Conservation (phyloP, 2,797 vertebrate species). For the Aeoliscus strigatus region DNA sequence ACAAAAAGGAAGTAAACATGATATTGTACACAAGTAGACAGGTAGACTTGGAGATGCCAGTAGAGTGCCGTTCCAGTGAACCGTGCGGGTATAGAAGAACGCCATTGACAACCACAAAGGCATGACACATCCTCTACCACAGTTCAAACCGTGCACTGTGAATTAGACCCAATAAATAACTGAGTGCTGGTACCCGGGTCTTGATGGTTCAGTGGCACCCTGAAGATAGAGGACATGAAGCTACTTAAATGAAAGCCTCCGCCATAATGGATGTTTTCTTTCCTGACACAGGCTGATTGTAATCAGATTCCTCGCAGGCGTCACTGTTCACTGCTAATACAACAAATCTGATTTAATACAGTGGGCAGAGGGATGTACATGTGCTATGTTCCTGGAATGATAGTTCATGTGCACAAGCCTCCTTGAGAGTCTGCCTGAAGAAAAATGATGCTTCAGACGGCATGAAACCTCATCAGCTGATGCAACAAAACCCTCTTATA, state of each 20-base stretch:
- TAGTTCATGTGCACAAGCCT: not conserved
- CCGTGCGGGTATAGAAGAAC: slow-evolving; percentile 55
- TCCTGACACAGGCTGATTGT: slow-evolving; percentile 50
- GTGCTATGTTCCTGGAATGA: not conserved
- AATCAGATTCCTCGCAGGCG: slow-evolving; percentile 56
- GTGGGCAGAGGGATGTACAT: not conserved
- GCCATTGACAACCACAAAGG: slow-evolving; percentile 54
- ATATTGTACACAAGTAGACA: slow-evolving; percentile 39
- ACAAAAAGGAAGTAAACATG: slow-evolving; percentile 30
- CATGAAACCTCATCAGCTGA: no score
- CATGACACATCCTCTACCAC: slow-evolving; percentile 59
- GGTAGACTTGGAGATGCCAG: slow-evolving; percentile 34
- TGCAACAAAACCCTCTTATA: no score
- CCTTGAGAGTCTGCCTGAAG: not conserved
- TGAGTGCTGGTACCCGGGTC: slow-evolving; percentile 73
- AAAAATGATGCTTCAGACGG: no score
- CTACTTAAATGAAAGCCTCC: slow-evolving; percentile 66
- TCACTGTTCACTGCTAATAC: slow-evolving; percentile 11
- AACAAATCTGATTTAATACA: slow-evolving; percentile 4
- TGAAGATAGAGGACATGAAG: slow-evolving; percentile 56
- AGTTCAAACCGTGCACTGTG: slow-evolving; percentile 48
- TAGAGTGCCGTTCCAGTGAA: slow-evolving; percentile 52
- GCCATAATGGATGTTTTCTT: slow-evolving; percentile 60
- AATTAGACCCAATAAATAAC: slow-evolving; percentile 72
- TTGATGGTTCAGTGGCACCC: slow-evolving; percentile 72